Conservation (phyloP, 2,113 vertebrate species). For the Microtus richardsoni region DNA sequence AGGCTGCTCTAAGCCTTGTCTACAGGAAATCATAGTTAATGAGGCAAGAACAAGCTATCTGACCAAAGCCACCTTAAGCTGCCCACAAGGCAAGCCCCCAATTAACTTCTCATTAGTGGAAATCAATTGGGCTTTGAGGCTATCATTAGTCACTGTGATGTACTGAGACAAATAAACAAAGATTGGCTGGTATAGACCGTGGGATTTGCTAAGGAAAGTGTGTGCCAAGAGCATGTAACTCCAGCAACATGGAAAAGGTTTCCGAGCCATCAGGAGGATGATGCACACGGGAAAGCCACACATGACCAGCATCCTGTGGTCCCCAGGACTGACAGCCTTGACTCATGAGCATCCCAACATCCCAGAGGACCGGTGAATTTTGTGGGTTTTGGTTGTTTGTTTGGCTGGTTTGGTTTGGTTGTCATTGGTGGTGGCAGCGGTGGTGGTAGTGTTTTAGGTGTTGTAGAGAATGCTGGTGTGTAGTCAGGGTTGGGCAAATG, state of each 20-base stretch:
- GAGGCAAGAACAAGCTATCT: background rate
- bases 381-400: background rate
- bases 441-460: background rate
- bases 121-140: background rate
- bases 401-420: background rate
- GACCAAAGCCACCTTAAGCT: background rate
- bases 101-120: conserved; percentile 12
- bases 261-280: rapidly evolving
- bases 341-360: background rate
- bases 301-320: rapidly evolving
- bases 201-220: background rate
- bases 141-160: background rate
- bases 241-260: background rate
- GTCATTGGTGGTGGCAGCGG: background rate
- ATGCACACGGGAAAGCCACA: rapidly evolving
- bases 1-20: background rate
- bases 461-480: background rate
- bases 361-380: background rate
- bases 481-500: too few relatives aligned
- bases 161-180: background rate
- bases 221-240: background rate
- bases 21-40: background rate
- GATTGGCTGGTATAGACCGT: background rate
- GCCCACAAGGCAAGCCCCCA: background rate
- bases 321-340: rapidly evolving